Conservation (phyloP, 2,888 invertebrate species). For the Nomada lathburiana region DNA sequence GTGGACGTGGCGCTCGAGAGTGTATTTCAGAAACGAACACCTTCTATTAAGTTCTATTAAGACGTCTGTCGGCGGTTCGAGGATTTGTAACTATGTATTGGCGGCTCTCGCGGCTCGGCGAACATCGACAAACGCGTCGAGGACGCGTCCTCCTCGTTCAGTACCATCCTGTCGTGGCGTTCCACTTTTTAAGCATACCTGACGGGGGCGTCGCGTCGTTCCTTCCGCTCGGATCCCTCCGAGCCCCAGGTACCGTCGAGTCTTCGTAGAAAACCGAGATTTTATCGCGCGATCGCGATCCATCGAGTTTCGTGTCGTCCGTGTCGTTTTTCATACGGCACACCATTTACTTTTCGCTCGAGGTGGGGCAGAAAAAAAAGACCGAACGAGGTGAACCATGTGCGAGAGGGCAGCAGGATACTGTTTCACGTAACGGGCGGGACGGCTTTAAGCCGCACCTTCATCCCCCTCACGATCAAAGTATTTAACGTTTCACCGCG, state of each 20-base stretch:
- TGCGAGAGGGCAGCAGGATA: constrained; percentile 65
- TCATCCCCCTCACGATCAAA: constrained; percentile 50
- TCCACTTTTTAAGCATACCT: constrained; percentile 35
- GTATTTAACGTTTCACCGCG: constrained; percentile 72
- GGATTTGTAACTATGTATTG: constrained; percentile 35
- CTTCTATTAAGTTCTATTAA: constrained; percentile 59
- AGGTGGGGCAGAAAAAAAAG: constrained; percentile 36
- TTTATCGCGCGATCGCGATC: constrained; percentile 75
- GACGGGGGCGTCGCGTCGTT: constrained; percentile 24
- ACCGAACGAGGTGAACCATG: not conserved
- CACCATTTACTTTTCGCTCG: constrained; percentile 62
- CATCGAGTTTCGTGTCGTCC: constrained; percentile 64
- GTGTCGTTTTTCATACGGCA: constrained; percentile 77
- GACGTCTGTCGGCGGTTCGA: constrained; percentile 57
- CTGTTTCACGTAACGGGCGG: constrained; percentile 74
- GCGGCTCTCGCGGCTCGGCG: constrained; percentile 21
- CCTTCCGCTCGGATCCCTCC: constrained; percentile 29
- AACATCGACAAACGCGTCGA: constrained; percentile 29
- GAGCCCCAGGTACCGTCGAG: constrained; percentile 53
- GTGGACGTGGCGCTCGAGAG: constrained; percentile 51
- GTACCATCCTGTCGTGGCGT: constrained; percentile 65
- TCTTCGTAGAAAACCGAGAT: constrained; percentile 77
- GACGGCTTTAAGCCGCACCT: constrained; percentile 57
- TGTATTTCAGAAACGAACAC: constrained; percentile 63
- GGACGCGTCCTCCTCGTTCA: constrained; percentile 44